Conservation (phyloP, 2,888 invertebrate species). For the Lacanobia wlatinum region DNA sequence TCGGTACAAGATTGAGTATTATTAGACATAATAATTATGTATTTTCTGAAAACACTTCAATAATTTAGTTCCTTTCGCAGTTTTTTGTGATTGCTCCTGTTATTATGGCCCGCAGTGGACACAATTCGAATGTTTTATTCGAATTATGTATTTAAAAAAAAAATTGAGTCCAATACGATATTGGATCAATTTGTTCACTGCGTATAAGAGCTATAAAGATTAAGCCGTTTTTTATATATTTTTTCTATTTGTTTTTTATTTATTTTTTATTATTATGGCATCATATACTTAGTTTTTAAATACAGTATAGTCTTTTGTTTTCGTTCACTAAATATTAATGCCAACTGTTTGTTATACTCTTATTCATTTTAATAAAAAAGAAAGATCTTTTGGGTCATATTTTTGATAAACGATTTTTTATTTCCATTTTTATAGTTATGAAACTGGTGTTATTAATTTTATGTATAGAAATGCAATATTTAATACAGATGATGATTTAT, state of each 20-base stretch:
- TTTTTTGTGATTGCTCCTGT: constrained; percentile 47
- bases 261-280: constrained; percentile 36
- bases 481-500: neutral
- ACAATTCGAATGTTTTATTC: constrained; percentile 19
- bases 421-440: constrained; percentile 3
- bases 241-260: constrained; percentile 36
- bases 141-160: constrained; percentile 12
- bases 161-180: constrained; percentile 11
- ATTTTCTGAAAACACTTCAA: constrained; percentile 42
- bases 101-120: constrained; percentile 1
- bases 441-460: constrained; percentile 13
- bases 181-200: constrained; percentile 28
- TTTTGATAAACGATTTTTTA: constrained; percentile 52
- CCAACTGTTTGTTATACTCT: constrained; percentile 26
- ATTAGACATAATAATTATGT: constrained; percentile 45
- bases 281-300: constrained; percentile 20
- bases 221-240: constrained; percentile 34
- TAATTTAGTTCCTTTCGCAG: constrained; percentile 34
- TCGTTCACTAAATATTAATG: constrained; percentile 31
- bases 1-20: constrained; percentile 63
- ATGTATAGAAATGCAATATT: neutral
- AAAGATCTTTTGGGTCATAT: constrained; percentile 28
- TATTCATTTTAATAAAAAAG: constrained; percentile 18
- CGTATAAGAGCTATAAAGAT: constrained; percentile 14
- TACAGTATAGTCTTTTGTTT: constrained; percentile 18